These are phyloP conservation scores for Pachyrhynchus sulphureomaculatus DNA, from an alignment of 1,140 invertebrate species.

Conservation along the genomic window DNA sequence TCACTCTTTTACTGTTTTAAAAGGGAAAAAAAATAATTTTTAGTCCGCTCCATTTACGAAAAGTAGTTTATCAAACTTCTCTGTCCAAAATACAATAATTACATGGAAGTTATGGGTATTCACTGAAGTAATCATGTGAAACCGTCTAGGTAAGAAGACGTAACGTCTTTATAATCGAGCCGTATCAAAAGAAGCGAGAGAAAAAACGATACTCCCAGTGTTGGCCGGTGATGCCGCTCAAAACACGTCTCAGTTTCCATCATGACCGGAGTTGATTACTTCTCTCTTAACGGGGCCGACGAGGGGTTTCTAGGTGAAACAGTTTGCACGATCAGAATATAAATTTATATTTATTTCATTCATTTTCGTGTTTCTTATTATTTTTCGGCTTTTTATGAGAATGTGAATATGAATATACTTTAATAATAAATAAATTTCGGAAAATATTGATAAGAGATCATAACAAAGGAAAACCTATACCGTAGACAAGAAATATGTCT, in stretches of 20 bases:
- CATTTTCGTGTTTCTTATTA: no score
- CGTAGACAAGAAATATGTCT: no score
- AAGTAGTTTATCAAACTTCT: not conserved
- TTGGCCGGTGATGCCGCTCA: not conserved
- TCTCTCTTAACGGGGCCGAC: not conserved
- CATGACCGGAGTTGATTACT: conserved; percentile 4
- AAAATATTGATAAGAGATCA: no score
- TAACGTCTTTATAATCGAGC: conserved; percentile 7
- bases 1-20: no score
- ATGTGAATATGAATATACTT: no score
- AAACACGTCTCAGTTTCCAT: conserved; percentile 4
- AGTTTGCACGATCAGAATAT: not conserved
- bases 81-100: not conserved
- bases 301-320: not conserved
- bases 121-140: conserved; percentile 1
- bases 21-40: no score
- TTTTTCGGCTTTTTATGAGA: no score
- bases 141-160: not conserved
- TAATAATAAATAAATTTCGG: no score
- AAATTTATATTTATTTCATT: no score
- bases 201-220: not conserved
- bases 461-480: no score
- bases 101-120: not conserved
- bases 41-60: not conserved
- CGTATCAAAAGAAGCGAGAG: not conserved